A percentile compares a stretch with the other conserved stretches of the same genome.
These are phyloP conservation scores for Acrocephalus kingi DNA, from an alignment of 2,113 vertebrate genomes.

Conservation along the genomic window DNA sequence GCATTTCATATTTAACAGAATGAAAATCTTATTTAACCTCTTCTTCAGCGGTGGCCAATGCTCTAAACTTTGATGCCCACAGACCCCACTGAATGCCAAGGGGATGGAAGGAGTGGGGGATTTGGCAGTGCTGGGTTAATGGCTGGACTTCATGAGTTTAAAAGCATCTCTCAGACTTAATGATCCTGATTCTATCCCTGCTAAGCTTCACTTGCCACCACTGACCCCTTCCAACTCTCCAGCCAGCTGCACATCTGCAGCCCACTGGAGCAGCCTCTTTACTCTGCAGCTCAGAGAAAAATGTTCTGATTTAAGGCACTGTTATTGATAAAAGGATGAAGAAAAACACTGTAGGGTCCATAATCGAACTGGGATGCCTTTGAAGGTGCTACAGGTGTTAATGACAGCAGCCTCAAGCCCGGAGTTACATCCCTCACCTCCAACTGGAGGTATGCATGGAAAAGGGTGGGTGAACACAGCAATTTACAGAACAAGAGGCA, in stretches of 20 bases:
- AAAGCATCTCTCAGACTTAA: neutral
- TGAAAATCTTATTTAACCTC: neutral
- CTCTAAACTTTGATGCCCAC: neutral
- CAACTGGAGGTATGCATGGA: neutral
- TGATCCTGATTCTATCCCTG: neutral
- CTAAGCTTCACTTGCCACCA: neutral
- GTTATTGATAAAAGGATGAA: neutral
- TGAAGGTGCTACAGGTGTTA: neutral
- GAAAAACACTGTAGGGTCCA: neutral
- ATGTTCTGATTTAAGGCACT: neutral
- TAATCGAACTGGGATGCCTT: neutral
- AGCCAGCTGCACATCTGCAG: neutral
- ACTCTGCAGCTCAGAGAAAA: neutral
- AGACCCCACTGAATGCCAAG: neutral
- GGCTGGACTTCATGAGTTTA: neutral
- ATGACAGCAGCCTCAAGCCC: neutral
- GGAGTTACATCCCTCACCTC: neutral
- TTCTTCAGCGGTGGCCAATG: fast-evolving
- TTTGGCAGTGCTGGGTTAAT: neutral
- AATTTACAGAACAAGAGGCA: neutral
- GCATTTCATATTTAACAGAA: neutral
- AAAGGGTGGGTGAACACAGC: neutral
- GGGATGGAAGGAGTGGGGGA: neutral
- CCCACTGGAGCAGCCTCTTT: neutral
- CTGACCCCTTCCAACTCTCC: neutral